Percentiles rank a stretch among this genome's conserved stretches.
Conservation (phyloP, 2,888 invertebrate genomes). For the Drosophila aldrichi region DNA sequence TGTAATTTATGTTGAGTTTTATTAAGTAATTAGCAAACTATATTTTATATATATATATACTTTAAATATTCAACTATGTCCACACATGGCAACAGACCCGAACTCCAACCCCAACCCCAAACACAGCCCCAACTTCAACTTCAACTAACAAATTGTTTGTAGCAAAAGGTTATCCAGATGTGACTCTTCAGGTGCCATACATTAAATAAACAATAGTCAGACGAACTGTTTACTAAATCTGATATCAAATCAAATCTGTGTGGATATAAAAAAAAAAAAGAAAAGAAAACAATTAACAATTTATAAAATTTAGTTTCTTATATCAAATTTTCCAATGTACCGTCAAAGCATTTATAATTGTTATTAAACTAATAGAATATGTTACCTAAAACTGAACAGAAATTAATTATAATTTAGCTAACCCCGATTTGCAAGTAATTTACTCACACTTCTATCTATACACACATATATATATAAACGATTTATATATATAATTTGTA, state of each 20-base stretch:
- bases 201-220: slow-evolving; percentile 64
- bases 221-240: slow-evolving; percentile 24
- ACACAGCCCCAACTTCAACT: not conserved
- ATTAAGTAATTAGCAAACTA: slow-evolving; percentile 57
- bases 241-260: slow-evolving; percentile 37
- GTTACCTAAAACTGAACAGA: slow-evolving; percentile 56
- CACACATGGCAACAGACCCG: slow-evolving; percentile 47
- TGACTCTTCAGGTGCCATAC: slow-evolving; percentile 77
- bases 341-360: slow-evolving; percentile 82
- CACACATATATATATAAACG: not conserved
- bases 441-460: slow-evolving; percentile 46
- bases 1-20: slow-evolving; percentile 79
- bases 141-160: slow-evolving; percentile 31
- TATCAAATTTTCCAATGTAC: slow-evolving; percentile 77
- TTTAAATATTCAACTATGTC: slow-evolving; percentile 47
- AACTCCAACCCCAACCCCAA: not conserved
- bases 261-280: slow-evolving; percentile 45
- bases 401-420: slow-evolving; percentile 41
- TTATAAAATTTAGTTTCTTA: slow-evolving; percentile 60
- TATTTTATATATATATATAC: slow-evolving; percentile 24
- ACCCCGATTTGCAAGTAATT: slow-evolving; percentile 55
- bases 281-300: slow-evolving; percentile 11
- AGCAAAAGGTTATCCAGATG: slow-evolving; percentile 59
- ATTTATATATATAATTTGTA: slow-evolving; percentile 8
- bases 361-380: slow-evolving; percentile 67